Evolutionary conservation across 2,888 invertebrate species (phyloP), one percentile per base, ranked within the genome.

Genomic region (Allophyes oxyacanthae): DNA sequence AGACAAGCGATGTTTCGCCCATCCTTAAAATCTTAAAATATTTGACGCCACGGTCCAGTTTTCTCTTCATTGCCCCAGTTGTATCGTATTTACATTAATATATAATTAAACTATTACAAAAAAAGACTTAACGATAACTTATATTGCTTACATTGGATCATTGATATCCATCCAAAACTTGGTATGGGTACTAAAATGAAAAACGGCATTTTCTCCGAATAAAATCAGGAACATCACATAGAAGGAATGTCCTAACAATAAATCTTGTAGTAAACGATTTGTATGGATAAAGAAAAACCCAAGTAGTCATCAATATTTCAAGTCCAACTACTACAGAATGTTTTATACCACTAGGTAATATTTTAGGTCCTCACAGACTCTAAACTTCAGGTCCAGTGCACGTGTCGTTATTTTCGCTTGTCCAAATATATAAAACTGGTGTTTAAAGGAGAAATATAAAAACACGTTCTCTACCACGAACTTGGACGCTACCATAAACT

Each of bases 401-500:
- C 15, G 40, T 38, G 30, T 43, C 42, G 49, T 61, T 53, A 55
- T 62, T 66, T 25, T 44, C 37, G 43, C 46, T 41, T 40, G 63
- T 56, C 40, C 51, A 66, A 55, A 72, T 48, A 56, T 52, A 71
- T 58, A 62, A 61, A 59, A 41, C 43, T 44, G 43, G 48, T 56
- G 55, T 60, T 68, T 62, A 66, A 58, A 64, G 43, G 51, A 26
- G 33, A 72, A 60, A 66, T 72, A 72, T 66, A 64, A 69, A 75
- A 69, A 72, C 63, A 50, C 37, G 50, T 50, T 40, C 45, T 58
- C 61, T 51, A 36, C 58, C 32, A 55, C 59, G 44, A 63, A 72
- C 53, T 75, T 64, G 45, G 51, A 51, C 55, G 62, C 70, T 60
- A 70, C 64, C 55, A 78, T 84, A 82, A 84, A 86, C 80, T 74